Base-by-base conservation (phyloP, 2,888 invertebrate species). In the Acronicta psi region DNA sequence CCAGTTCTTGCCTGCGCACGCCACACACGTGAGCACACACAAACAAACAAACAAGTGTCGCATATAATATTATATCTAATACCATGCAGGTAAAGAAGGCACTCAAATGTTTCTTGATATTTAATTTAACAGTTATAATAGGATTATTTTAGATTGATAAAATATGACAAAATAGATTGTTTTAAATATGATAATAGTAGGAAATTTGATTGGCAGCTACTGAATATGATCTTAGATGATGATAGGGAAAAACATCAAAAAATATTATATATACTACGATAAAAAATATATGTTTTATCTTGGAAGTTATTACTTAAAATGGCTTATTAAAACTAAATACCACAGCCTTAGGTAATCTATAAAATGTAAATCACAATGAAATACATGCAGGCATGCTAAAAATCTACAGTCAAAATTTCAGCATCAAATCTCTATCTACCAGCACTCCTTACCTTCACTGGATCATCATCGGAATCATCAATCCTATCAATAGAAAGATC, bases 1-100 rank as follows among this genome's bases (percentile, higher is more conserved):
- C 96, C 96, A 97, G 95, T 95, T 96, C 96, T 95, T 96, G 84
- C 94, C 94, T 94, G 94, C 68, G 79, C 79, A 84, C 91, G 84
- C 87, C 84, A 80, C 81, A 83, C 81, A 83, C 94, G 96, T 96
- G 95, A 87, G 94, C 90, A 85, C 88, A 91, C 88, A 91, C 89
- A 85, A 88, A 89, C 84, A 89, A 83, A 86, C 84, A 83, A 69
- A 44, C 56, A 45, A 54, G 70, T 72, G 59, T 68, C 68, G 70
- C 61, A 62, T 46, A 53, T 59, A 72, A 47, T 44, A 41, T 34
- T 68, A 66, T 47, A 75, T 55, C 73, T 34, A 69, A 66, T 47
- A 75, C 56, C 73, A 73, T 79, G 73, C 75, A 52, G 10, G 14
- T 31, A 51, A 44, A 9, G 45, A 29, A 17, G 6, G 20, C 1